Conservation (phyloP, 2,113 vertebrate species). For the Beaufortia kweichowensis region DNA sequence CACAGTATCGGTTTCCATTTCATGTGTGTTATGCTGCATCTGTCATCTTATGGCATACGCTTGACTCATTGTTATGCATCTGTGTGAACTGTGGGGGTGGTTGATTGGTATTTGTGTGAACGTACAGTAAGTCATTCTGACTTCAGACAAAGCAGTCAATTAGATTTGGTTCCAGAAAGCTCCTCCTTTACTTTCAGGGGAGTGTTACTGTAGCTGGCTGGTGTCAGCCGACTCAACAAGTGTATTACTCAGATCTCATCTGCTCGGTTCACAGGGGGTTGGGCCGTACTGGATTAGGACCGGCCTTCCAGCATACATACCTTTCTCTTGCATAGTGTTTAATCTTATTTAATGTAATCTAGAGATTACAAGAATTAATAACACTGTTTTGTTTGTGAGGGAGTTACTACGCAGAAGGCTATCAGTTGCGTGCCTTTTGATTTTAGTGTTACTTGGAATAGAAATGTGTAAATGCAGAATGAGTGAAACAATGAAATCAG, state of each 20-base stretch:
- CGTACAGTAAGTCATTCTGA: slow-evolving; percentile 12
- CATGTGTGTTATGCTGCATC: not conserved
- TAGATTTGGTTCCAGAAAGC: slow-evolving; percentile 8
- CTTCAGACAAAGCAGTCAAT: slow-evolving; percentile 19
- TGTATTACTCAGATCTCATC: not conserved
- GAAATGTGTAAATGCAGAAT: not conserved
- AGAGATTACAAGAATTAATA: slow-evolving; percentile 30
- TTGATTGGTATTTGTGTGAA: slow-evolving; percentile 17
- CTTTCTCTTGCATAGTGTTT: slow-evolving; percentile 15
- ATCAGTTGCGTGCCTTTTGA: not conserved
- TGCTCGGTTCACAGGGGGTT: not conserved
- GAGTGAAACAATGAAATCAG: not conserved
- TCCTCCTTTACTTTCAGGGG: slow-evolving; percentile 15
- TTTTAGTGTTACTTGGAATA: not conserved
- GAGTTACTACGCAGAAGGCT: not conserved
- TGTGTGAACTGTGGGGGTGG: slow-evolving; percentile 27
- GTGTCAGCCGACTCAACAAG: slow-evolving; percentile 20
- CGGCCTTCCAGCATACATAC: not conserved
- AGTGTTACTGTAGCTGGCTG: slow-evolving; percentile 35
- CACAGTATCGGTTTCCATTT: too few species aligned
- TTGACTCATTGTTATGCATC: slow-evolving; percentile 27
- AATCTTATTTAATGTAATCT: slow-evolving; percentile 28
- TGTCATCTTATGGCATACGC: not conserved
- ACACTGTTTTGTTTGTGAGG: not conserved
- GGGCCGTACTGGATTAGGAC: slow-evolving; percentile 32